Evolutionary conservation across 1,140 invertebrate genomes (phyloP), one percentile per base, ranked within the genome.

Genomic region (Amphibalanus amphitrite): DNA sequence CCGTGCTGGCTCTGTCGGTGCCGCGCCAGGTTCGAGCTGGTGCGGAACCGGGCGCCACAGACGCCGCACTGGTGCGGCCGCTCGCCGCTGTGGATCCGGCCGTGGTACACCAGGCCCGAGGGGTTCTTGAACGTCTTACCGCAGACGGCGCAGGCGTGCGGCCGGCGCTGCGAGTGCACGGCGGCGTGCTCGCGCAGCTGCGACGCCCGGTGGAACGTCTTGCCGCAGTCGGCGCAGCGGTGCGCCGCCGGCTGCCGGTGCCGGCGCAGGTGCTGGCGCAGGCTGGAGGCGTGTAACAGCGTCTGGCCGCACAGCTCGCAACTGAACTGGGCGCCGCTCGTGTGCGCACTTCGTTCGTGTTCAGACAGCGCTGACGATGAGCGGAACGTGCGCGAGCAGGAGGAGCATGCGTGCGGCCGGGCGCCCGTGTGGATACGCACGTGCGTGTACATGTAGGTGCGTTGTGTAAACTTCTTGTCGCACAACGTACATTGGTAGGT

Each of bases 161-260:
- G 84, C 72, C 83, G 80, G 72, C 83, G 83, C 28, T 83, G 83
- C 0, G 83, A 84, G 75, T 85, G 84, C 74, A 84, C 85, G 20
- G 83, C 78, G 73, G 83, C 82, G 74, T 84, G 83, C 59, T 83
- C 78, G 10, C 83, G 84, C 70, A 84, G 79, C 75, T 84, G 69
- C 38, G 38, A 28, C 33, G 71, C 38, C 47, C 70, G 69, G 23
- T 69, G 68, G 72, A 73, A 73, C 3, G 72, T 64, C 71, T 74
- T 74, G 28, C 74, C 73, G 38, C 74, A 75, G n/a, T 67, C 64
- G 23, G 47, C 69, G 74, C 74, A 75, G 69, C 70, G 67, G 29
- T 72, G 74, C 10, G 69, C 47, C 47, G 10, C 20, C 13, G 1
- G 47, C 47, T 59, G 47, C 47, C 47, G 10, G 47, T 59, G 47